Conservation (phyloP, 1,140 invertebrate genomes). For the Papilio polyxenes region DNA sequence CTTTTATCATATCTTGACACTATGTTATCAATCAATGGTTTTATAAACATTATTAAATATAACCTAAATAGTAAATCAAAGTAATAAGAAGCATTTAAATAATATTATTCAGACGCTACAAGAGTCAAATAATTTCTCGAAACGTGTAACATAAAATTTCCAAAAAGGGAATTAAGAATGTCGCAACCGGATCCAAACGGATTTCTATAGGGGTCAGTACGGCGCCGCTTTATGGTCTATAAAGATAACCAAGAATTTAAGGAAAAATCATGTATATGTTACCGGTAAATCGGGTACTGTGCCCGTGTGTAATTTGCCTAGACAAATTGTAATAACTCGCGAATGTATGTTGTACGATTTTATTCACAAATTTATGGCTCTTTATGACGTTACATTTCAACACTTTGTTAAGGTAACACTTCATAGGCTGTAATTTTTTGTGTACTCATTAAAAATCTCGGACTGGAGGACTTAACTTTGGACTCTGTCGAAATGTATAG, state of each 20-base stretch:
- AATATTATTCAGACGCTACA: neutral
- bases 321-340: neutral
- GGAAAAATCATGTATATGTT: neutral
- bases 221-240: conserved; percentile 24
- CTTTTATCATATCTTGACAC: too few species aligned
- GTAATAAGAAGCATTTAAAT: neutral
- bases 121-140: neutral
- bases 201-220: conserved; percentile 20
- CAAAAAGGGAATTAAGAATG: conserved; percentile 19
- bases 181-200: conserved; percentile 18
- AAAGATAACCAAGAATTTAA: conserved; percentile 10
- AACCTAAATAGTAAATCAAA: neutral
- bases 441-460: too few species aligned
- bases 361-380: too few species aligned
- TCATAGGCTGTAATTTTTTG: neutral
- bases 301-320: neutral
- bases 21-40: neutral
- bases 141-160: conserved; percentile 10
- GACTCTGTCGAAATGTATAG: too few species aligned
- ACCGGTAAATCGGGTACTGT: neutral
- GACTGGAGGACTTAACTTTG: too few species aligned
- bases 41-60: neutral
- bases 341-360: too few species aligned
- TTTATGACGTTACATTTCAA: neutral
- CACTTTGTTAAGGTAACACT: neutral